A percentile compares a stretch with the other conserved stretches of the same genome.
Evolutionary conservation across 2,888 invertebrate species (phyloP).

Genomic region (Xestia ashworthii): DNA sequence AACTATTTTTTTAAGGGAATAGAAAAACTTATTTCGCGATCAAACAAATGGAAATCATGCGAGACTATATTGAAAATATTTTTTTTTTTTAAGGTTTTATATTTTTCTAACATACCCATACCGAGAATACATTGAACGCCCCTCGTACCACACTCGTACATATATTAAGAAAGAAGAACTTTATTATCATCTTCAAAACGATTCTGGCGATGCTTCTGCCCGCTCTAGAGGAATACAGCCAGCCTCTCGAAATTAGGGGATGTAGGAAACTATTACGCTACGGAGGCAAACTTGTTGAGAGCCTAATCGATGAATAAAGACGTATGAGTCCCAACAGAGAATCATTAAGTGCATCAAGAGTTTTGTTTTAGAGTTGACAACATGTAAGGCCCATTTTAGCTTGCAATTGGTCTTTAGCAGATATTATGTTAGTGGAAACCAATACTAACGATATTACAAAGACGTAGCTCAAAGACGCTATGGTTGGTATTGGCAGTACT

Average conservation of each 20-base stretch:
- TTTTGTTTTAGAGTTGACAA: background rate
- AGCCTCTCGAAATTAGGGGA: background rate
- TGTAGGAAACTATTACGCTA: background rate
- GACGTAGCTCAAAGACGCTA: background rate
- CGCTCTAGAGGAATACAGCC: background rate
- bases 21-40: too few species aligned
- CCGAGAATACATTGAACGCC: too few species aligned
- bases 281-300: background rate
- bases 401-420: background rate
- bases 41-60: too few species aligned
- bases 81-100: too few species aligned
- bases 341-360: background rate
- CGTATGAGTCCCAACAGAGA: too few species aligned
- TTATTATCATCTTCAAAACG: background rate
- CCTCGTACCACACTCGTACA: too few species aligned
- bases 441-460: slow-evolving; percentile 1
- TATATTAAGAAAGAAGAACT: background rate
- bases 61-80: too few species aligned
- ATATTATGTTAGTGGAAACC: background rate
- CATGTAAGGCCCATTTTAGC: background rate
- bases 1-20: too few species aligned
- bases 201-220: background rate
- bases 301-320: background rate
- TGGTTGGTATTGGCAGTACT: background rate
- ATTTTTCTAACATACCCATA: background rate